Evolutionary conservation across 2,113 vertebrate genomes (phyloP).

Genomic region (Cyprinodon tularosa): DNA sequence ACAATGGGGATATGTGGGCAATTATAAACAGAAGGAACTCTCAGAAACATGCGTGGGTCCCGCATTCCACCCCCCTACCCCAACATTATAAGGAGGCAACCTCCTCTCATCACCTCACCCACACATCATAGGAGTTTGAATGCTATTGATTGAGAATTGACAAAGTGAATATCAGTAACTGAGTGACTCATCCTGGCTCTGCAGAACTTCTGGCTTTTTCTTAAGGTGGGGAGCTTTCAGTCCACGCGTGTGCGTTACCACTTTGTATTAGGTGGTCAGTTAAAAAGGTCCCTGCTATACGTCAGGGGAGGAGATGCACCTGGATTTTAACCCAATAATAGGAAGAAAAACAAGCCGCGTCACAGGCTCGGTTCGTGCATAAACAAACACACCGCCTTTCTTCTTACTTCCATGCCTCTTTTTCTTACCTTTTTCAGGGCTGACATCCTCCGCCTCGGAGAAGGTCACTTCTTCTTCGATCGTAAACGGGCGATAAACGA

Average conservation of each 20-base stretch:
- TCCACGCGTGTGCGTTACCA: not conserved
- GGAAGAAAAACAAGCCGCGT: constrained; percentile 10
- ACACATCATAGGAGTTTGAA: constrained; percentile 29
- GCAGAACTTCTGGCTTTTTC: constrained; percentile 49
- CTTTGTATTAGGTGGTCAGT: not conserved
- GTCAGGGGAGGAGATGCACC: constrained; percentile 11
- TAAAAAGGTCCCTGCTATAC: constrained; percentile 2
- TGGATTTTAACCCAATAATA: constrained; percentile 11
- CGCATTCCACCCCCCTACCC: constrained; percentile 8
- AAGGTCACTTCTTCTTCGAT: constrained; percentile 66
- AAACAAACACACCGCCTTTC: constrained; percentile 10
- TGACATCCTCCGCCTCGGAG: constrained; percentile 68
- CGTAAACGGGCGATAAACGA: constrained; percentile 30
- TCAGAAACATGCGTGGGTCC: constrained; percentile 17
- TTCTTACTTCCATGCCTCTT: not conserved
- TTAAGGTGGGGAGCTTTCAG: not conserved
- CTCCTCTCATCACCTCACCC: constrained; percentile 19
- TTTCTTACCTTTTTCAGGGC: constrained; percentile 68
- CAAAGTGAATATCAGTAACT: constrained; percentile 9
- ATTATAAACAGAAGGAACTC: constrained; percentile 36
- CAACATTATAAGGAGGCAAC: not conserved
- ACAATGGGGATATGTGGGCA: constrained; percentile 49
- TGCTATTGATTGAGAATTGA: constrained; percentile 17
- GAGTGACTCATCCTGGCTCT: constrained; percentile 39
- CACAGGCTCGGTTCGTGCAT: constrained; percentile 16